phyloP scores from a whole-genome alignment of 2,113 vertebrate species.

The Dolichotis patagonum region DNA sequence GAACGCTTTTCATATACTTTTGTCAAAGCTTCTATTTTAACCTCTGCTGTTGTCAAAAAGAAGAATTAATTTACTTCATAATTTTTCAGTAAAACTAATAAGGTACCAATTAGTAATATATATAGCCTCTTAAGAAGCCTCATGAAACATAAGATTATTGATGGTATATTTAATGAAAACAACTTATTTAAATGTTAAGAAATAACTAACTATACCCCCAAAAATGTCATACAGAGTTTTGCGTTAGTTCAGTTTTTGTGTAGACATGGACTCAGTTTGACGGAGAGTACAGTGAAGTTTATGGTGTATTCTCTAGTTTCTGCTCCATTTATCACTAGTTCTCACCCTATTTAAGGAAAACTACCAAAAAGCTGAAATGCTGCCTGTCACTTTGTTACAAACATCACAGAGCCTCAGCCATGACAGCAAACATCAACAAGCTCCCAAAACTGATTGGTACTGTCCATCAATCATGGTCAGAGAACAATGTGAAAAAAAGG shows the following conservation, averaged over 20 bases:
- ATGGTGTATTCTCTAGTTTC: background rate
- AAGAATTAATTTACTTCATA: background rate
- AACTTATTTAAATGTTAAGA: background rate
- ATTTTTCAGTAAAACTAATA: background rate
- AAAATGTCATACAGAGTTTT: background rate
- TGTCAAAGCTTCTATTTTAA: background rate
- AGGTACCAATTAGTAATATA: background rate
- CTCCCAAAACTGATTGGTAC: conserved; percentile 69
- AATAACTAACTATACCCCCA: background rate
- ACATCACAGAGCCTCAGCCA: conserved; percentile 1
- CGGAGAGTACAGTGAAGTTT: accelerated
- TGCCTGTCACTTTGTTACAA: conserved; percentile 48
- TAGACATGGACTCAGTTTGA: background rate
- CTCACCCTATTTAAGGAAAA: background rate
- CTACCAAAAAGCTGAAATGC: background rate
- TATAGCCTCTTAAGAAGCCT: background rate
- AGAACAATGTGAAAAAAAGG: conserved; percentile 23
- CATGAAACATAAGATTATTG: background rate
- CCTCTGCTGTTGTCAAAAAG: background rate
- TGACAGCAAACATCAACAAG: conserved; percentile 47
- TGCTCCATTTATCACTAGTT: conserved; percentile 30
- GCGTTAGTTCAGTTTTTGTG: background rate
- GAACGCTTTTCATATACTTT: background rate
- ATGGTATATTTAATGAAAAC: background rate
- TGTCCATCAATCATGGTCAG: conserved; percentile 73